Evolutionary conservation across 2,113 vertebrate genomes (phyloP).

Genomic region (Syrrhaptes paradoxus): DNA sequence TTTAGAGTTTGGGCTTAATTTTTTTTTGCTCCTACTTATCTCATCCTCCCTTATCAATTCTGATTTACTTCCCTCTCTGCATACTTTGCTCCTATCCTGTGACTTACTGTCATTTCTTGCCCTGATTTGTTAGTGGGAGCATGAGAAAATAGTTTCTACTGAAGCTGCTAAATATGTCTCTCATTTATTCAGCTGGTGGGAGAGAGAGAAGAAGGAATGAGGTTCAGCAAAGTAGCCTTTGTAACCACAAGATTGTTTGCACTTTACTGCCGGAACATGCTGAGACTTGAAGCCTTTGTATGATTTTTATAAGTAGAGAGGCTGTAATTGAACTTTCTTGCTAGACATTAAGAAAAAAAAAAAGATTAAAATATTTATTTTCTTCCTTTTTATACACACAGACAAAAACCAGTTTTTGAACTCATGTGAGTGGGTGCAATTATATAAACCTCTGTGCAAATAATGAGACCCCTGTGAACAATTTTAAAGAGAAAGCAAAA

Average conservation of each 20-base stretch:
- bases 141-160: conserved; percentile 64
- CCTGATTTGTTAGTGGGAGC: conserved; percentile 46
- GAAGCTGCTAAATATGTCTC: conserved; percentile 58
- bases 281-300: conserved; percentile 48
- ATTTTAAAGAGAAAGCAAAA: conserved; percentile 19
- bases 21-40: not conserved
- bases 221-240: conserved; percentile 60
- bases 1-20: not conserved
- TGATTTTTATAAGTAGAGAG: conserved; percentile 55
- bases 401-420: conserved; percentile 18
- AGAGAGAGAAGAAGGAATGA: conserved; percentile 43
- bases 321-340: conserved; percentile 59
- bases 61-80: conserved; percentile 4
- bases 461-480: conserved; percentile 22
- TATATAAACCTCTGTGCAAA: conserved; percentile 36
- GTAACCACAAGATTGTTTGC: conserved; percentile 53
- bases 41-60: not conserved
- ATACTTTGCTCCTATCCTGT: conserved; percentile 28
- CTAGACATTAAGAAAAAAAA: conserved; percentile 41
- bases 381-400: not conserved
- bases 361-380: conserved; percentile 61
- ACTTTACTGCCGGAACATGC: conserved; percentile 48
- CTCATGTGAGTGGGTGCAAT: conserved; percentile 2
- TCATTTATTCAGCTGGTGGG: conserved; percentile 63
- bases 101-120: conserved; percentile 38